phyloP scores from a whole-genome alignment of 35 echinoderm and acorn worm species.

The Anneissia japonica region DNA sequence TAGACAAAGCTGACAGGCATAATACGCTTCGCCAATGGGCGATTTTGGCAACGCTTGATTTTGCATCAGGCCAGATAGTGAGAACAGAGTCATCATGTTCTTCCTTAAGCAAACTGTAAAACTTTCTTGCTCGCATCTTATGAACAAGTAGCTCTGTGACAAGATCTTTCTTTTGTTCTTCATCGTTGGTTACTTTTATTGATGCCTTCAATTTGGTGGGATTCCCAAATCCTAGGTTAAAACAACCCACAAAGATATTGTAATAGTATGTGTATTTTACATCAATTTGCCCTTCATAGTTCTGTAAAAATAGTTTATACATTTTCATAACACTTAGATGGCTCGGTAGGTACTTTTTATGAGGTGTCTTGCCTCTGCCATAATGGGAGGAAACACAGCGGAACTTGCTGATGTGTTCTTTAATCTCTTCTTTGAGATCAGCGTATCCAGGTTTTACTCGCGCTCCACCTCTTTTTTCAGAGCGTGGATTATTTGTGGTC shows the following conservation, averaged over 20 bases:
- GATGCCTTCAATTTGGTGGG: slow-evolving; percentile 1
- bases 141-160: slow-evolving; percentile 48
- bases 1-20: slow-evolving; percentile 33
- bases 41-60: slow-evolving; percentile 34
- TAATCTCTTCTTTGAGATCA: no score
- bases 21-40: slow-evolving; percentile 45
- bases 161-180: background rate
- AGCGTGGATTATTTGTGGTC: no score
- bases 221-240: slow-evolving; percentile 34
- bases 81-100: background rate
- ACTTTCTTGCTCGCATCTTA: slow-evolving; percentile 11
- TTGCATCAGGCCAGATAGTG: slow-evolving; percentile 47
- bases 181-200: slow-evolving; percentile 3
- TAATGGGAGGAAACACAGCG: no score
- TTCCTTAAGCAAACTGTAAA: slow-evolving; percentile 14
- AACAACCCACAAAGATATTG: slow-evolving; percentile 21
- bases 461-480: no score
- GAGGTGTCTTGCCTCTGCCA: no score
- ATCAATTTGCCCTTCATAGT: no score
- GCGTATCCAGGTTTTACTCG: no score
- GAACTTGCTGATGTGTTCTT: no score
- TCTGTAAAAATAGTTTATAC: no score
- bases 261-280: background rate
- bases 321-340: no score
- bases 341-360: no score